Conservation (phyloP, 2,113 vertebrate species). For the Saimiri boliviensis region DNA sequence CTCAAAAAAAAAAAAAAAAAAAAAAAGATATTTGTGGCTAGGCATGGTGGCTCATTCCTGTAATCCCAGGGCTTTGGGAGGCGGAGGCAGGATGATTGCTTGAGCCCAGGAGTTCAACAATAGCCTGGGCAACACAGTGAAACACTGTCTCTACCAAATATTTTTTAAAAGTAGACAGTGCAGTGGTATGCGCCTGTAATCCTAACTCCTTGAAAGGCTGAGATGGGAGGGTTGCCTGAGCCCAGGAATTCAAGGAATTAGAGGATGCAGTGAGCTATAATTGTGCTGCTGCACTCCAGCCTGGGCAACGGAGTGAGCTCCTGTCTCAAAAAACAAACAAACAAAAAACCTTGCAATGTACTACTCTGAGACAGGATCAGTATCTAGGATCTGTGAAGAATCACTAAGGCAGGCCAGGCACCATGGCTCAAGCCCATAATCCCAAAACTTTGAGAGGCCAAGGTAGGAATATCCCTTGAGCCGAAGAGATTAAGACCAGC, state of each 20-base stretch:
- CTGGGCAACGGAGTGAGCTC: neutral
- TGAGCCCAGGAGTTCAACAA: neutral
- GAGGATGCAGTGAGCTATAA: neutral
- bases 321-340: no score
- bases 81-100: no score
- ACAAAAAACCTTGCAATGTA: neutral
- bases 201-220: neutral
- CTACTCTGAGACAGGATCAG: neutral
- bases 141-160: neutral
- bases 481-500: no score
- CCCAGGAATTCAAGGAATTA: neutral
- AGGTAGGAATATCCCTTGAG: no score
- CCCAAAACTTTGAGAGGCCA: no score
- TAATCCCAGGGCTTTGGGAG: neutral
- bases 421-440: no score
- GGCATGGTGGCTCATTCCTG: neutral
- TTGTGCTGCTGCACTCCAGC: neutral
- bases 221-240: neutral
- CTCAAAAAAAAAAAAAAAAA: no score
- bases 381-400: neutral
- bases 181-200: neutral
- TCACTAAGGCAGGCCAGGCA: neutral
- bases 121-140: neutral
- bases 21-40: neutral
- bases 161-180: neutral